Conservation (phyloP, 1,140 invertebrate species). For the Lordiphosa clarofinis region DNA sequence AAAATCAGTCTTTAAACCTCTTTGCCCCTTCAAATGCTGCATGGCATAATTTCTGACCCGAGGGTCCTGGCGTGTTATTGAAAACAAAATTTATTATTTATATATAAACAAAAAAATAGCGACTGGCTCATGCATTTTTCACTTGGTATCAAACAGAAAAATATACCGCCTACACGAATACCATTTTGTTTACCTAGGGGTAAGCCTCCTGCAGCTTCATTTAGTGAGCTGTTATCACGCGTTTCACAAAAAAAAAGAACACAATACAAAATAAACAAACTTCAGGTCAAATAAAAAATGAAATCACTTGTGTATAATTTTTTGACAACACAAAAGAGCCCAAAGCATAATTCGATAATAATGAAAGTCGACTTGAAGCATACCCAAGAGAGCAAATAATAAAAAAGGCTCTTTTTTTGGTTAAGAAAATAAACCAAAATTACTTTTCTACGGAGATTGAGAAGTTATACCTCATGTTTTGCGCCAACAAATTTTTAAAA, state of each 20-base stretch:
- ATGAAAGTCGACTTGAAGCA: constrained; percentile 8
- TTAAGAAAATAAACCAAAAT: no score
- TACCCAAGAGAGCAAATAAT: constrained; percentile 10
- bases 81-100: constrained; percentile 38
- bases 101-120: constrained; percentile 27
- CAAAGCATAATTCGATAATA: background rate
- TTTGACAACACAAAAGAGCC: background rate
- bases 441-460: no score
- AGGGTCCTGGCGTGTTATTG: constrained; percentile 18
- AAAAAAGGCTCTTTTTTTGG: background rate
- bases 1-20: constrained; percentile 46
- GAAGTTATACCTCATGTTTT: no score
- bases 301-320: constrained; percentile 37
- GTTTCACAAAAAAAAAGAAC: constrained; percentile 6
- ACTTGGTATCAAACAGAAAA: constrained; percentile 4
- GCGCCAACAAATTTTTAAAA: no score
- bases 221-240: constrained; percentile 3
- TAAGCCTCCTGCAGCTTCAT: constrained; percentile 1
- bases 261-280: constrained; percentile 19
- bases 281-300: constrained; percentile 11
- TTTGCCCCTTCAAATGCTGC: background rate
- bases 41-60: constrained; percentile 34
- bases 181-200: constrained; percentile 34
- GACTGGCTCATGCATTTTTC: background rate
- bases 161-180: constrained; percentile 24